Conservation (phyloP, 2,797 vertebrate genomes). For the Triplophysa bombifrons region DNA sequence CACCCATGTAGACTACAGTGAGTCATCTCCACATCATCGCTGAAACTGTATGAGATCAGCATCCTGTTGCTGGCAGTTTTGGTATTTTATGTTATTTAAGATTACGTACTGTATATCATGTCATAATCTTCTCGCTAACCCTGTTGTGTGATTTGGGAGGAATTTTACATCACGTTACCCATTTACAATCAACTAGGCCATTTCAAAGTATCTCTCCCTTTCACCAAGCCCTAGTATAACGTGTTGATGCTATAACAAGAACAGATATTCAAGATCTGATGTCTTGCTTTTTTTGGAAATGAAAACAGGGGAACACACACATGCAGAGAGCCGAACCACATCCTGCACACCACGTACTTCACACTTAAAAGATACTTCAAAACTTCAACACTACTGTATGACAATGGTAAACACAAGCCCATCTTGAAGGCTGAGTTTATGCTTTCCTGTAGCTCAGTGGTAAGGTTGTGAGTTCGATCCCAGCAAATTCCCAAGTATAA, state of each 20-base stretch:
- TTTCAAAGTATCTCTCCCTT: background rate
- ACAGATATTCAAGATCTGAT: background rate
- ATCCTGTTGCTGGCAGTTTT: background rate
- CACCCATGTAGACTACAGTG: background rate
- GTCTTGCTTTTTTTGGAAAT: conserved; percentile 14
- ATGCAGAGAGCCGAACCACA: conserved; percentile 18
- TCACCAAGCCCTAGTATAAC: no score
- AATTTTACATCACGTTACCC: no score
- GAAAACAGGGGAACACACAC: background rate
- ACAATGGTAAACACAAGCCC: background rate
- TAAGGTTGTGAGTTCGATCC: no score
- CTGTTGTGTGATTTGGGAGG: no score
- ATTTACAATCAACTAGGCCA: no score
- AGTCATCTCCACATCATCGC: background rate
- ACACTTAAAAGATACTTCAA: background rate
- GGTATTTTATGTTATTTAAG: background rate
- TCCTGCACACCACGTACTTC: conserved; percentile 8
- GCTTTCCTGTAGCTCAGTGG: no score
- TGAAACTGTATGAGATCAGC: background rate
- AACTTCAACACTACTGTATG: background rate
- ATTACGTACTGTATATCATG: background rate
- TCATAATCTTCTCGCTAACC: background rate
- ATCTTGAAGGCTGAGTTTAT: background rate
- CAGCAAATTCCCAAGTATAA: no score
- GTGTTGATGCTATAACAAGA: no score